Conservation (phyloP, 2,113 vertebrate species). For the Nothoprocta perdicaria region DNA sequence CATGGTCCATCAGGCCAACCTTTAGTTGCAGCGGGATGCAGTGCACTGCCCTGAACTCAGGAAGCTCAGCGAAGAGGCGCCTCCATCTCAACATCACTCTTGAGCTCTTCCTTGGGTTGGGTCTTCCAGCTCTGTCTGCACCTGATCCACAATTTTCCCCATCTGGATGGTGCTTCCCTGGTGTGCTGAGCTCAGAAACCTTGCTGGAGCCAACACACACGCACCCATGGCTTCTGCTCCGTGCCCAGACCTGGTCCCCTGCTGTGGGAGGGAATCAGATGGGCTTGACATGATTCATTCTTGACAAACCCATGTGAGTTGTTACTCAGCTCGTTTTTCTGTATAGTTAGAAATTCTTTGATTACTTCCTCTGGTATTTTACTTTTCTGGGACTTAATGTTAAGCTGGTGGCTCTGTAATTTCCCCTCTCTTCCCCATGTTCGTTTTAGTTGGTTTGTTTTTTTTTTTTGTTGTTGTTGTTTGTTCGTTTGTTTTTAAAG, state of each 20-base stretch:
- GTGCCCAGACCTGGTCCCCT: background rate
- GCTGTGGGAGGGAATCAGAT: background rate
- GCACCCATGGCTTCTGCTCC: background rate
- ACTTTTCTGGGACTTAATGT: background rate
- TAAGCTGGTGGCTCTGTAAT: background rate
- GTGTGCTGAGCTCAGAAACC: rapidly evolving
- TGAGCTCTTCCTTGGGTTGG: background rate
- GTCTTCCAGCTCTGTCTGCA: background rate
- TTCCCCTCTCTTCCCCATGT: background rate
- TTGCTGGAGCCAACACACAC: background rate
- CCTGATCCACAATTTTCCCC: rapidly evolving
- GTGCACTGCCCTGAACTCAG: rapidly evolving
- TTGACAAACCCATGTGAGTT: background rate
- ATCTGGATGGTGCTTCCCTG: rapidly evolving
- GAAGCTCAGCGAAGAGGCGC: rapidly evolving
- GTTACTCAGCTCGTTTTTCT: background rate
- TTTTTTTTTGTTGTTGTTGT: no score
- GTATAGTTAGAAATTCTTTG: background rate
- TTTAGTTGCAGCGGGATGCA: background rate
- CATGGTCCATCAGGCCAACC: background rate
- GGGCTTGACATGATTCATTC: background rate
- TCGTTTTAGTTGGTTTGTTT: no score
- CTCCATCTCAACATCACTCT: rapidly evolving
- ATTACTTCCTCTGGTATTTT: background rate
- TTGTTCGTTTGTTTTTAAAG: no score